Percentiles rank a stretch among this genome's conserved stretches.
Conservation (phyloP, 2,888 invertebrate genomes). For the Cryptus viduatorius region DNA sequence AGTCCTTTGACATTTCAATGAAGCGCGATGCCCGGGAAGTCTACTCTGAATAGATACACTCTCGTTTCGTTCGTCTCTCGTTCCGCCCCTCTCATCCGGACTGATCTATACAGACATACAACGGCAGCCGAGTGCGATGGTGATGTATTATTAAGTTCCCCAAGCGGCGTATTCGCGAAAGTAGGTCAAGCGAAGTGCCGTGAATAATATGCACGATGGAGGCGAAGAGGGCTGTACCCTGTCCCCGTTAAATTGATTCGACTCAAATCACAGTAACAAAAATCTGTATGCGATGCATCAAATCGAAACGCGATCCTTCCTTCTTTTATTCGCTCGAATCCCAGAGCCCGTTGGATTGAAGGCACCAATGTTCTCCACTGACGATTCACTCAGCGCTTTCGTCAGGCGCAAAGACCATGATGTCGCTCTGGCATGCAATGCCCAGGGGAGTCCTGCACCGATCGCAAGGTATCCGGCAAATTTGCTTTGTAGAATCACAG, state of each 20-base stretch:
- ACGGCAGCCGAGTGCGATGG: conserved; percentile 19
- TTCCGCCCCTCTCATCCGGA: neutral
- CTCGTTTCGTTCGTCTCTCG: conserved; percentile 11
- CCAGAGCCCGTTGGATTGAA: conserved; percentile 90
- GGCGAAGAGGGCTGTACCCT: conserved; percentile 61
- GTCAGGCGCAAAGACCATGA: conserved; percentile 82
- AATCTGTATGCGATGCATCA: conserved; percentile 8
- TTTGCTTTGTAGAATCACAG: neutral
- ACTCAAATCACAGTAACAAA: conserved; percentile 80
- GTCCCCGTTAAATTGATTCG: conserved; percentile 73
- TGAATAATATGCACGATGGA: conserved; percentile 28
- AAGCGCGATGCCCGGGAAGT: neutral
- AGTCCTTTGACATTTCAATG: neutral
- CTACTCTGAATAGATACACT: neutral
- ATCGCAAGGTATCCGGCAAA: conserved; percentile 87
- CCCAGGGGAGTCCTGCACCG: conserved; percentile 90
- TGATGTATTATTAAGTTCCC: conserved; percentile 58
- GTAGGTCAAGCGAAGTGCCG: conserved; percentile 47
- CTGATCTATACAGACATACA: neutral
- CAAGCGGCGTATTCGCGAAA: conserved; percentile 34
- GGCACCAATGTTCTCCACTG: conserved; percentile 89
- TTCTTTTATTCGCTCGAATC: conserved; percentile 57
- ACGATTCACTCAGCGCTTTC: conserved; percentile 88
- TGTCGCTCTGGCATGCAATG: conserved; percentile 85
- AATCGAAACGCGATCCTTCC: conserved; percentile 31